Evolutionary conservation across 2,797 vertebrate species (phyloP).

Genomic region (Cossypha dichroa): DNA sequence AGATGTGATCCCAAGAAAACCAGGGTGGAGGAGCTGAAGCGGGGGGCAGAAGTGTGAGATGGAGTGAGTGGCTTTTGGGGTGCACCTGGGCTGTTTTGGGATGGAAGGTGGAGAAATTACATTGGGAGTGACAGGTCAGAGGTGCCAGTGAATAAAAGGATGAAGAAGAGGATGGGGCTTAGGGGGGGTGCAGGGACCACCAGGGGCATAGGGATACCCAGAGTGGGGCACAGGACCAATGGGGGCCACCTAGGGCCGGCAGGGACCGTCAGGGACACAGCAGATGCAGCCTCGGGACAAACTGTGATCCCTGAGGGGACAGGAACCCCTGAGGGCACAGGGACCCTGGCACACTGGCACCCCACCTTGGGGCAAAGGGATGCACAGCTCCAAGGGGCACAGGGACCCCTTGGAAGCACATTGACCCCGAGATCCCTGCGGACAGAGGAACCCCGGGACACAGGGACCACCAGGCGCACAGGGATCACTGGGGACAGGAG

Average conservation of each 20-base stretch:
- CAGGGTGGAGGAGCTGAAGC: rapidly evolving
- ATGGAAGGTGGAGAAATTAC: neutral
- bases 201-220: neutral
- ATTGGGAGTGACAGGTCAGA: rapidly evolving
- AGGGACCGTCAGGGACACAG: neutral
- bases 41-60: rapidly evolving
- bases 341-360: neutral
- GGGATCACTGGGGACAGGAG: neutral
- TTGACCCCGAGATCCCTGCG: neutral
- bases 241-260: neutral
- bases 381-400: neutral
- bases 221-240: neutral
- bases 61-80: neutral
- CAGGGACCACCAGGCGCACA: too few relatives aligned
- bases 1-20: rapidly evolving
- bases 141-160: too few relatives aligned
- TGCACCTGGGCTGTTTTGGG: neutral
- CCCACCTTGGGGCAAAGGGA: neutral
- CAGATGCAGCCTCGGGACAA: neutral
- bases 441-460: too few relatives aligned
- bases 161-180: neutral
- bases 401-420: too few relatives aligned
- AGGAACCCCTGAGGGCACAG: neutral
- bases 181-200: neutral
- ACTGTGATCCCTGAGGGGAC: too few relatives aligned